phyloP scores from a whole-genome alignment of 2,888 invertebrate species.

The Bombylius major region DNA sequence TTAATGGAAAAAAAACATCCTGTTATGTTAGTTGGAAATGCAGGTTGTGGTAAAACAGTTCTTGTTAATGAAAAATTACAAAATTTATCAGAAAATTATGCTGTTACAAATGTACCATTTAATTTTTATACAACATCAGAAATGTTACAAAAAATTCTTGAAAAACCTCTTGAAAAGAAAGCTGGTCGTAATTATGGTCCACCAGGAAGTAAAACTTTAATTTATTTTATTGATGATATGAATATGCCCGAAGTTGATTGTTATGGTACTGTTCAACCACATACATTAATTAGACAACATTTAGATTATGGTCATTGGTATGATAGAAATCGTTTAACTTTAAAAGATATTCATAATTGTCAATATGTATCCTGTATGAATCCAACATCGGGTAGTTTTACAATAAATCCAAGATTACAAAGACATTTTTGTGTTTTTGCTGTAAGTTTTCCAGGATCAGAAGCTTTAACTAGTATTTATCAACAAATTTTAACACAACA shows the following conservation, averaged over 20 bases:
- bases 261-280: slow-evolving; percentile 93
- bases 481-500: slow-evolving; percentile 79
- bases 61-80: slow-evolving; percentile 57
- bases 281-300: slow-evolving; percentile 89
- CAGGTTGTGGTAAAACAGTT: slow-evolving; percentile 92
- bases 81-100: slow-evolving; percentile 69
- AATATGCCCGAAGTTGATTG: slow-evolving; percentile 89
- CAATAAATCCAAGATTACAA: slow-evolving; percentile 87
- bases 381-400: slow-evolving; percentile 94
- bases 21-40: slow-evolving; percentile 87
- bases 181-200: slow-evolving; percentile 92
- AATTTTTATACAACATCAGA: slow-evolving; percentile 94
- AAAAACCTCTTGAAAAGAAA: slow-evolving; percentile 92
- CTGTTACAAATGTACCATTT: slow-evolving; percentile 84
- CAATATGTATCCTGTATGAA: slow-evolving; percentile 98
- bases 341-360: slow-evolving; percentile 93
- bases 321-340: slow-evolving; percentile 70
- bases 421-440: slow-evolving; percentile 83
- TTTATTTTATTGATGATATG: slow-evolving; percentile 95
- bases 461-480: slow-evolving; percentile 80
- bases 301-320: slow-evolving; percentile 94
- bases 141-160: slow-evolving; percentile 84
- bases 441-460: slow-evolving; percentile 62
- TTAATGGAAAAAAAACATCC: slow-evolving; percentile 80
- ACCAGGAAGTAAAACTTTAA: slow-evolving; percentile 82